Evolutionary conservation across 2,888 invertebrate species (phyloP).

Genomic region (Leucoma salicis): DNA sequence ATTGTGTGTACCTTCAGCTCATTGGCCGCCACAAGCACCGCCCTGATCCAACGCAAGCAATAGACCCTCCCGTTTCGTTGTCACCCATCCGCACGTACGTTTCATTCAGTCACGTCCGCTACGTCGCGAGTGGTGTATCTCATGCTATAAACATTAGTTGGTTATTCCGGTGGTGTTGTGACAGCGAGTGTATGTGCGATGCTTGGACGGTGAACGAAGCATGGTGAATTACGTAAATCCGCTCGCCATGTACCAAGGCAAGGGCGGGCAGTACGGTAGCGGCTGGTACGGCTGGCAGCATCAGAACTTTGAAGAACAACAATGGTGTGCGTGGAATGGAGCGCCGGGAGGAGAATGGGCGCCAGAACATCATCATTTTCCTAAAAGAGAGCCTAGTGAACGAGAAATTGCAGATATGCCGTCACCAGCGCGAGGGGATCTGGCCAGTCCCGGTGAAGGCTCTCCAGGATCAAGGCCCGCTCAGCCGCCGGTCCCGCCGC

Average conservation of each 20-base stretch:
- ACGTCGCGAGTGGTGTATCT: slow-evolving; percentile 55
- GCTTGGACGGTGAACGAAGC: slow-evolving; percentile 75
- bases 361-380: slow-evolving; percentile 74
- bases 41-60: slow-evolving; percentile 32
- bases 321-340: slow-evolving; percentile 81
- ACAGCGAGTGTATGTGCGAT: slow-evolving; percentile 74
- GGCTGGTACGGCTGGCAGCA: slow-evolving; percentile 79
- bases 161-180: slow-evolving; percentile 63
- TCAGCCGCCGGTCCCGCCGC: slow-evolving; percentile 85
- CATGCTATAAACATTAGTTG: slow-evolving; percentile 31
- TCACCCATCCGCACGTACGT: slow-evolving; percentile 25
- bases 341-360: slow-evolving; percentile 75
- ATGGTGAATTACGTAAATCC: slow-evolving; percentile 90
- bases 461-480: slow-evolving; percentile 76
- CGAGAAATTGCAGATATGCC: slow-evolving; percentile 71
- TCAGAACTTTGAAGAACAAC: slow-evolving; percentile 81
- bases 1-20: slow-evolving; percentile 15
- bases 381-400: slow-evolving; percentile 70
- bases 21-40: slow-evolving; percentile 57
- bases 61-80: slow-evolving; percentile 44
- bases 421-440: slow-evolving; percentile 76
- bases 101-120: slow-evolving; percentile 60
- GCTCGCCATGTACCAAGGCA: slow-evolving; percentile 86
- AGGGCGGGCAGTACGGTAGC: slow-evolving; percentile 77
- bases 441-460: slow-evolving; percentile 80